phyloP scores from a whole-genome alignment of 2,888 invertebrate species.

The Polymixis flavicincta region DNA sequence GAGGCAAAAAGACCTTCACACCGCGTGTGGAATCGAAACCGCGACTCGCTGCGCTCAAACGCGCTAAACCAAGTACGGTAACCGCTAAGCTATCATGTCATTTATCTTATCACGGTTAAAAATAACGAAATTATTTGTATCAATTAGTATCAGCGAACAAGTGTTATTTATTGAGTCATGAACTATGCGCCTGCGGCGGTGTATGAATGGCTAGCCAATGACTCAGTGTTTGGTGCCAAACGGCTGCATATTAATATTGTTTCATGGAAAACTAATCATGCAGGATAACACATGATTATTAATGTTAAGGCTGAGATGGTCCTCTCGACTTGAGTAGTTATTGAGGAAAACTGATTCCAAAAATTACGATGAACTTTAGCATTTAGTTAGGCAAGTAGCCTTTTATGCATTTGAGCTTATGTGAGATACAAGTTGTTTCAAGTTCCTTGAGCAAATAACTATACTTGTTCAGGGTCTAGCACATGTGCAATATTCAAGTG shows the following conservation, averaged over 20 bases:
- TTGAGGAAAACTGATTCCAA: constrained; percentile 21
- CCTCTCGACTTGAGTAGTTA: constrained; percentile 3
- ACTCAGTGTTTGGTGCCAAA: constrained; percentile 65
- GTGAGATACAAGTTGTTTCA: background rate
- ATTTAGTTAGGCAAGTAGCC: background rate
- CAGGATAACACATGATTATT: constrained; percentile 57
- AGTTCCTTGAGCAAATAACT: background rate
- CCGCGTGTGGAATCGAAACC: no score
- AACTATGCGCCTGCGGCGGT: constrained; percentile 41
- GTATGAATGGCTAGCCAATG: constrained; percentile 63
- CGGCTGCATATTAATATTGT: constrained; percentile 59
- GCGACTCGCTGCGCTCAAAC: no score
- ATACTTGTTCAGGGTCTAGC: background rate
- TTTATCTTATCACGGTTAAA: constrained; percentile 65
- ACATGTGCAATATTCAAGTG: constrained; percentile 7
- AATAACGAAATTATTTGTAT: constrained; percentile 65
- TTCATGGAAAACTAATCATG: constrained; percentile 73
- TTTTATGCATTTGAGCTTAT: background rate
- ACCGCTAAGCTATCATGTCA: no score
- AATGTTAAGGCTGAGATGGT: constrained; percentile 30
- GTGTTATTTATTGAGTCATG: constrained; percentile 60
- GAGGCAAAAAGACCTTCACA: no score
- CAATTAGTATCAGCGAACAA: constrained; percentile 63
- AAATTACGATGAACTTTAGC: constrained; percentile 1
- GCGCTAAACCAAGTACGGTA: no score